These are phyloP conservation scores for Drosophila mimica DNA, from an alignment of 2,888 invertebrate genomes.

Conservation along the genomic window DNA sequence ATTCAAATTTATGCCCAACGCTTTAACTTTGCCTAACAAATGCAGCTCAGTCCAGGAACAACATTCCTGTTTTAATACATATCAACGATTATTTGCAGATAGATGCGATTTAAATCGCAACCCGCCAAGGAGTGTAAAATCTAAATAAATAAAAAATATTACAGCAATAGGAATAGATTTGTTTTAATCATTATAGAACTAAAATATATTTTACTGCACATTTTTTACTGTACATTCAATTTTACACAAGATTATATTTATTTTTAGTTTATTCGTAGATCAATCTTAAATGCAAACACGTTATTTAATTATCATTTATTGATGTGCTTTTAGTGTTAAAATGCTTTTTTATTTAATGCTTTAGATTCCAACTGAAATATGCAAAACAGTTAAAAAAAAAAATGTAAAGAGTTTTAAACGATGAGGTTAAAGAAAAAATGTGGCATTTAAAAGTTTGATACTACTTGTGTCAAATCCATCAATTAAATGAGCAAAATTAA, in stretches of 20 bases:
- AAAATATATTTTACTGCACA: neutral
- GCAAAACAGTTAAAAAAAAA: neutral
- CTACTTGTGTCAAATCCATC: neutral
- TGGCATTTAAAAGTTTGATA: neutral
- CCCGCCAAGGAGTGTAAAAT: neutral
- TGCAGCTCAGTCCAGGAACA: constrained; percentile 4
- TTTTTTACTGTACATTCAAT: neutral
- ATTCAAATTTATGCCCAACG: constrained; percentile 63
- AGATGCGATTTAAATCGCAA: neutral
- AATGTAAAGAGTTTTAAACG: neutral
- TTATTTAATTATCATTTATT: neutral
- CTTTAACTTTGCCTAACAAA: constrained; percentile 32
- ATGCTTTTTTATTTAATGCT: too few relatives aligned
- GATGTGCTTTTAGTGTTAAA: neutral
- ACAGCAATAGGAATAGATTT: too few relatives aligned
- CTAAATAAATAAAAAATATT: neutral
- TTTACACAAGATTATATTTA: neutral
- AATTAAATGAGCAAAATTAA: constrained; percentile 1
- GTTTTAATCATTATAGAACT: too few relatives aligned
- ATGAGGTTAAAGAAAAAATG: neutral
- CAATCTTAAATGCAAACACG: neutral
- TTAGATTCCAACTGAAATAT: neutral
- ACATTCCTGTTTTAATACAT: constrained; percentile 17
- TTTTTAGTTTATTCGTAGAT: neutral
- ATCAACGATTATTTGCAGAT: neutral